Evolutionary conservation across 2,888 invertebrate genomes (phyloP).

Genomic region (Drosophila yooni): DNA sequence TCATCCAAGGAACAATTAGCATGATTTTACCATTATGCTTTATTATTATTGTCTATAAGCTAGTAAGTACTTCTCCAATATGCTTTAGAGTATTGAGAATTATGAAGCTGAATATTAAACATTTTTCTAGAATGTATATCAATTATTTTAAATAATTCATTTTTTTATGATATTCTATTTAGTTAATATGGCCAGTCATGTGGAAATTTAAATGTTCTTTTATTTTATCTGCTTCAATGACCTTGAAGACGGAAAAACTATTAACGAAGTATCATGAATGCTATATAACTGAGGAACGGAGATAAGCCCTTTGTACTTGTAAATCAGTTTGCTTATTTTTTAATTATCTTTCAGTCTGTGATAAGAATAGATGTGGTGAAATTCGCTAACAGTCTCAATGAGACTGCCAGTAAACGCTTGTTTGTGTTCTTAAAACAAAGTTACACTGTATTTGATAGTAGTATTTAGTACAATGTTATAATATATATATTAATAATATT

Average conservation of each 20-base stretch:
- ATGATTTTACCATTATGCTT: not conserved
- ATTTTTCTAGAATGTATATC: not conserved
- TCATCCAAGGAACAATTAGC: not conserved
- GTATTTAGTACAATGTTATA: not conserved
- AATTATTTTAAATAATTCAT: not conserved
- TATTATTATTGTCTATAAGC: not conserved
- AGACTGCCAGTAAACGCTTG: not conserved
- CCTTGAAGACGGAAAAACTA: not conserved
- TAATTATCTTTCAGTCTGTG: not conserved
- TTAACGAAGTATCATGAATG: not conserved
- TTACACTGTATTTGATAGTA: not conserved
- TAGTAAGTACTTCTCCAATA: not conserved
- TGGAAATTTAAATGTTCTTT: not conserved
- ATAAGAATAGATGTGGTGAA: slow-evolving; percentile 4
- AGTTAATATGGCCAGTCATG: too few species aligned
- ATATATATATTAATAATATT: not conserved
- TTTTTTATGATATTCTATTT: not conserved
- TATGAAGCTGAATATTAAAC: not conserved
- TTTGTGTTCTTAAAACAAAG: not conserved
- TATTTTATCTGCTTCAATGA: not conserved
- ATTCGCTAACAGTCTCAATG: not conserved
- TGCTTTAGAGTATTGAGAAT: not conserved
- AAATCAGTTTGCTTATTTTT: not conserved
- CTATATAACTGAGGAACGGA: not conserved
- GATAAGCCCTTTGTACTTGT: not conserved